Base-by-base conservation (phyloP, 2,797 vertebrate species). In the Gobio occitaniae region DNA sequence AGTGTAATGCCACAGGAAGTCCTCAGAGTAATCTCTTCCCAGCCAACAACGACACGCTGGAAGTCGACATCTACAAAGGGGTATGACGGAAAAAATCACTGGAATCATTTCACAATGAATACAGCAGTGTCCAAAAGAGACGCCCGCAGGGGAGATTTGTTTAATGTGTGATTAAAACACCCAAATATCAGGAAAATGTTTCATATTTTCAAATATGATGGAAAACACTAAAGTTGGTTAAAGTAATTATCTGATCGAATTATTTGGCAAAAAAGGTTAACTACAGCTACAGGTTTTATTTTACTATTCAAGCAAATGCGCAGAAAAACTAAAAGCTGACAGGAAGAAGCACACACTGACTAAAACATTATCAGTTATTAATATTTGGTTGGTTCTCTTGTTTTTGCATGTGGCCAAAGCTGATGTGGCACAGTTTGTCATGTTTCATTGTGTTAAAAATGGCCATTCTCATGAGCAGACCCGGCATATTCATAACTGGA, bases 41-140 rank as follows among this genome's bases (percentile, higher is more conserved):
- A 13, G 47, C 83, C 0, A 91, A 97, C 92, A 97, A 97, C 0
- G 1, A 78, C 0, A 96, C 96, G 0, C 93, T 99, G 82, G 87
- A 95, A 48, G 97, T 99, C 87, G 97, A 99, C 88, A 98, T 99
- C 93, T 99, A 98, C 92, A 99, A 98, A 95, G 98, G 97, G 95
- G 97, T 98, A 93, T 68, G 93, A 80, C 16, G 11, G 7, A 8
- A 47, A 12, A 29, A 4, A 38, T 6, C 16, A 2, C 29, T 8
- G n/a, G n/a, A 6, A 21, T 52, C 1, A 21, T 56, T 32, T 59
- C 32, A 38, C 5, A 38, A n/a, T 54, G 0, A 38, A 59, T 13
- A 25, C n/a, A 61, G 10, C n/a, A 5, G n/a, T 25, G 56, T 61
- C n/a, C n/a, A 61, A 61, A 25, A 25, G 56, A 12, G 1, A 56